These are phyloP conservation scores for Paraescarpia echinospica DNA, from an alignment of 1,140 invertebrate species.

Conservation along the genomic window DNA sequence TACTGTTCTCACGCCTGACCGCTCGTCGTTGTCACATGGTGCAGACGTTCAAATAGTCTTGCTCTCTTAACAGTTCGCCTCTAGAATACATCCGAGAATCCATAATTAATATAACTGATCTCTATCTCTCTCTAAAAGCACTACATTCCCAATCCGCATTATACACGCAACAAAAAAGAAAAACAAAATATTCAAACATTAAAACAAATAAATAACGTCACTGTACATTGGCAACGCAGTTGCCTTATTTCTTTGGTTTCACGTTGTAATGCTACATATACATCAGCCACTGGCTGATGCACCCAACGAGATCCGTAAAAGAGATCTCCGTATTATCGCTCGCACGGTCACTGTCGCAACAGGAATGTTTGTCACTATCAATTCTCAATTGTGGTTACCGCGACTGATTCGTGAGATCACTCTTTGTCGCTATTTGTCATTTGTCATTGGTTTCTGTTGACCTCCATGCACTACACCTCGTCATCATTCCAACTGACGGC, in stretches of 20 bases:
- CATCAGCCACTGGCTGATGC: too few species aligned
- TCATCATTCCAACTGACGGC: not conserved
- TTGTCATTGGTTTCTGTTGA: not conserved
- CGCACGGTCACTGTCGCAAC: not conserved
- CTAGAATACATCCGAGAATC: not conserved
- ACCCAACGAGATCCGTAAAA: not conserved
- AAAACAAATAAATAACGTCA: not conserved
- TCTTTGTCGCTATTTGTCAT: not conserved
- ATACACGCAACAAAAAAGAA: not conserved
- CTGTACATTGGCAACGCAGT: not conserved
- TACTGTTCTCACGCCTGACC: not conserved
- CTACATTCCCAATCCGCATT: not conserved
- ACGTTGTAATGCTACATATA: not conserved
- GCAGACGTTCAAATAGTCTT: not conserved
- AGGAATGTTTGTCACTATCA: not conserved
- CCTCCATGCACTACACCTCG: not conserved
- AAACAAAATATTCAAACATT: not conserved
- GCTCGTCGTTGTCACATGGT: not conserved
- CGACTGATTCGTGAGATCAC: conserved; percentile 3
- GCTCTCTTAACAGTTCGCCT: not conserved
- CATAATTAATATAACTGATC: not conserved
- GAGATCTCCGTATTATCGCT: not conserved
- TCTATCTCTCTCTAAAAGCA: not conserved
- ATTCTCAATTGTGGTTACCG: not conserved
- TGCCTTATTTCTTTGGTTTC: not conserved